Evolutionary conservation across 2,888 invertebrate species (phyloP).

Genomic region (Lycia hirtaria): DNA sequence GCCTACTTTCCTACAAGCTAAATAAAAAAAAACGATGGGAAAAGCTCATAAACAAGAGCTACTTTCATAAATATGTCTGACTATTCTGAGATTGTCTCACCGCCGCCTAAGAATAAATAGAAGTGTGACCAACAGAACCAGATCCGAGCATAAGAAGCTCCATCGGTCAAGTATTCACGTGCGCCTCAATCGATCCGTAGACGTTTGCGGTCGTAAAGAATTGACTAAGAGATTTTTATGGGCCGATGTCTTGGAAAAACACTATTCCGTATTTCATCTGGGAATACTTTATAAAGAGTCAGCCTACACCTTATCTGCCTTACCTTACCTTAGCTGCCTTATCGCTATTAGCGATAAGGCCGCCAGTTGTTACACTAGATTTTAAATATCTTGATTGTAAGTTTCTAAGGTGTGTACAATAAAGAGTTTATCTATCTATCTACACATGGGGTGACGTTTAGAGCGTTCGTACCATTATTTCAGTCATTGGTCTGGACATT

Average conservation of each 20-base stretch:
- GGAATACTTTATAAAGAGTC: conserved; percentile 11
- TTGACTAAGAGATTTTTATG: conserved; percentile 32
- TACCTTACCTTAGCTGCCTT: no score
- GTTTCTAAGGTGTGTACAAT: no score
- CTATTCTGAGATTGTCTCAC: not conserved
- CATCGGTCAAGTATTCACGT: conserved; percentile 27
- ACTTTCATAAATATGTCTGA: conserved; percentile 1
- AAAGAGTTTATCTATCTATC: no score
- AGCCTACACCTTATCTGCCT: no score
- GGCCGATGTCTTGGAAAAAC: conserved; percentile 24
- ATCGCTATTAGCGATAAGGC: no score
- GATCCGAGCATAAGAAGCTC: conserved; percentile 2
- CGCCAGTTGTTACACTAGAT: no score
- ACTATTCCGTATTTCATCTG: conserved; percentile 23
- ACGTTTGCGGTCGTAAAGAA: conserved; percentile 31
- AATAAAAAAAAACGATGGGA: not conserved
- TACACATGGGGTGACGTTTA: not conserved
- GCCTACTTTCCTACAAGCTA: no score
- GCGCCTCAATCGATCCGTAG: conserved; percentile 23
- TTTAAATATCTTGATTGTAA: no score
- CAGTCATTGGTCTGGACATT: not conserved
- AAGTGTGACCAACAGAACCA: not conserved
- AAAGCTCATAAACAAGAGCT: not conserved
- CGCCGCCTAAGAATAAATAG: conserved; percentile 8
- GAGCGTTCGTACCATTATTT: not conserved